phyloP scores from a whole-genome alignment of 2,888 invertebrate genomes.

The Acheta domesticus region DNA sequence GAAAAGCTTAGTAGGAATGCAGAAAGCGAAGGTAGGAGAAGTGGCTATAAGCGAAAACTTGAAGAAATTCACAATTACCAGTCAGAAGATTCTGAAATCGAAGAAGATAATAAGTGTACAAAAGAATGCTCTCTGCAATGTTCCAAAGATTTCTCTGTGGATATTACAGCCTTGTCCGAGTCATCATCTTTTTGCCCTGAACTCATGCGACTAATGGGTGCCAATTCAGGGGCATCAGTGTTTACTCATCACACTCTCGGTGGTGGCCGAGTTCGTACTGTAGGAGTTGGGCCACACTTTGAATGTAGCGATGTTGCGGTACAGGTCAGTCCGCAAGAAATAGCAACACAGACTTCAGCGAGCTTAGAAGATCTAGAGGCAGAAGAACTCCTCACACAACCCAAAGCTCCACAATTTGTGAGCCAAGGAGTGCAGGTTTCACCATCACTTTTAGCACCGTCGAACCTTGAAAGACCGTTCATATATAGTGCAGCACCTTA shows the following conservation, averaged over 20 bases:
- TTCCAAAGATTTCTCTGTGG: background rate
- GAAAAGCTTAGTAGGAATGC: background rate
- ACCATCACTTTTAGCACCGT: background rate
- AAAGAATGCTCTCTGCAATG: background rate
- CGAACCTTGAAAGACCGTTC: background rate
- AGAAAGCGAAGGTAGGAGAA: background rate
- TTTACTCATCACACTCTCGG: conserved; percentile 26
- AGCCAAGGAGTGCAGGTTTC: background rate
- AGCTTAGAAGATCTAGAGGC: conserved; percentile 24
- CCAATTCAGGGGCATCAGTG: conserved; percentile 31
- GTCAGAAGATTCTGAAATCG: conserved; percentile 29
- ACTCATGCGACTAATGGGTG: conserved; percentile 29
- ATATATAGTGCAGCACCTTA: background rate
- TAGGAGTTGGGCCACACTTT: background rate
- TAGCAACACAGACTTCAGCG: conserved; percentile 29
- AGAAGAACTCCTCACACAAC: background rate
- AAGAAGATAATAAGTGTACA: conserved; percentile 19
- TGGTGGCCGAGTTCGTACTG: background rate
- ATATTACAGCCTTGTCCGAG: conserved; percentile 24
- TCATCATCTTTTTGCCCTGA: conserved; percentile 33
- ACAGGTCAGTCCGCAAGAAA: conserved; percentile 26
- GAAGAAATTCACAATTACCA: conserved; percentile 27
- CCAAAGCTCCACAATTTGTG: background rate
- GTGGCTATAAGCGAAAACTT: conserved; percentile 3
- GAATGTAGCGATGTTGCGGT: conserved; percentile 20